Evolutionary conservation across 2,888 invertebrate genomes (phyloP).

Genomic region (Steinernema hermaphroditum): DNA sequence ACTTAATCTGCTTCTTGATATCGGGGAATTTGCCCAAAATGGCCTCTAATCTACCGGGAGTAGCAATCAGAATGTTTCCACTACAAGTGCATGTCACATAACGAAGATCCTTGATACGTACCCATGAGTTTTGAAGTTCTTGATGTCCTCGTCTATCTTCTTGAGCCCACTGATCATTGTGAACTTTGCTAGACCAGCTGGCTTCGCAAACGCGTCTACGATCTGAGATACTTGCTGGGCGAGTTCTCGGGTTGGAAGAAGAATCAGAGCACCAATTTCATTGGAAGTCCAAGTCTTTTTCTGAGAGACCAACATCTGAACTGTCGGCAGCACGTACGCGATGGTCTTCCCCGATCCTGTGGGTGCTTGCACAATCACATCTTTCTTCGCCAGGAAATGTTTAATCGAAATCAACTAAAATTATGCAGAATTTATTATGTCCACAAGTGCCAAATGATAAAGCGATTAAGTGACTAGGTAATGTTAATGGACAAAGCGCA

Average conservation of each 20-base stretch:
- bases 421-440: neutral
- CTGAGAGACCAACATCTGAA: slow-evolving; percentile 75
- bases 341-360: slow-evolving; percentile 98
- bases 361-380: slow-evolving; percentile 95
- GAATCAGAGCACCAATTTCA: slow-evolving; percentile 81
- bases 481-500: neutral
- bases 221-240: slow-evolving; percentile 82
- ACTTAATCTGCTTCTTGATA: slow-evolving; percentile 44
- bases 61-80: slow-evolving; percentile 86
- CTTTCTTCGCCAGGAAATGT: slow-evolving; percentile 83
- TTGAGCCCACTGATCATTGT: slow-evolving; percentile 68
- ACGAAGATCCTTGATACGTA: slow-evolving; percentile 30
- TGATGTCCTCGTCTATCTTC: slow-evolving; percentile 41
- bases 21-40: slow-evolving; percentile 68
- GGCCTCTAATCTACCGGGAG: slow-evolving; percentile 90
- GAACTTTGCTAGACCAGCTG: slow-evolving; percentile 40
- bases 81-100: slow-evolving; percentile 50
- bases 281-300: slow-evolving; percentile 36
- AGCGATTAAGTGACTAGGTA: neutral
- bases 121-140: slow-evolving; percentile 51
- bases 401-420: slow-evolving; percentile 35
- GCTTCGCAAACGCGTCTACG: slow-evolving; percentile 46
- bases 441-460: neutral
- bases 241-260: slow-evolving; percentile 93
- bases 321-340: slow-evolving; percentile 87